Conservation (phyloP, 2,797 vertebrate species). For the Catamblyrhynchus diadema region DNA sequence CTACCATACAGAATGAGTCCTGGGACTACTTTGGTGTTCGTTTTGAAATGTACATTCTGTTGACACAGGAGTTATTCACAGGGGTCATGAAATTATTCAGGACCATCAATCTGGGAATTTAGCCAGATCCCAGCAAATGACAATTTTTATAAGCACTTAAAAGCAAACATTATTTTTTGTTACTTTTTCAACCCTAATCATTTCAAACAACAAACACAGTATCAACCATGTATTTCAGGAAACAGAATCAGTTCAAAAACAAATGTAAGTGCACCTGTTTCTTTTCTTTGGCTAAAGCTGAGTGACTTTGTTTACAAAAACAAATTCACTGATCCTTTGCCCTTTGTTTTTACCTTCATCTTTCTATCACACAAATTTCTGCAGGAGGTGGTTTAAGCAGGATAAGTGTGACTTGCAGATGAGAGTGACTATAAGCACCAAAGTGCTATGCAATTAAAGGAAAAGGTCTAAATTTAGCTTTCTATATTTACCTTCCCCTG, state of each 20-base stretch:
- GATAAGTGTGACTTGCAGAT: neutral
- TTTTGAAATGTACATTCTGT: neutral
- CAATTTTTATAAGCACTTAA: neutral
- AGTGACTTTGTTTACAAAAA: neutral
- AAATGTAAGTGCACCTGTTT: neutral
- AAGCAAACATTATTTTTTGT: neutral
- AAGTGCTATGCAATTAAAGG: neutral
- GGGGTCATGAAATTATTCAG: neutral
- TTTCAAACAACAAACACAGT: neutral
- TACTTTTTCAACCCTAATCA: neutral
- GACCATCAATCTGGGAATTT: neutral
- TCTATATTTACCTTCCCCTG: constrained; percentile 16
- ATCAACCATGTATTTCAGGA: neutral
- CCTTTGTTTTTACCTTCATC: neutral
- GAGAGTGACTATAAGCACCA: neutral
- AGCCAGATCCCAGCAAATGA: neutral
- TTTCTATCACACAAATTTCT: neutral
- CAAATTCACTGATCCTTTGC: neutral
- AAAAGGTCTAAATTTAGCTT: constrained; percentile 33
- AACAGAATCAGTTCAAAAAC: neutral
- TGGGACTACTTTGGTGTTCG: neutral
- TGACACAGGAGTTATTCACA: neutral
- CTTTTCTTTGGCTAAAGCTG: neutral
- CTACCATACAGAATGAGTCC: neutral
- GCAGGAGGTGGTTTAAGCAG: neutral